Conservation (phyloP, 2,797 vertebrate genomes). For the Alca torda region DNA sequence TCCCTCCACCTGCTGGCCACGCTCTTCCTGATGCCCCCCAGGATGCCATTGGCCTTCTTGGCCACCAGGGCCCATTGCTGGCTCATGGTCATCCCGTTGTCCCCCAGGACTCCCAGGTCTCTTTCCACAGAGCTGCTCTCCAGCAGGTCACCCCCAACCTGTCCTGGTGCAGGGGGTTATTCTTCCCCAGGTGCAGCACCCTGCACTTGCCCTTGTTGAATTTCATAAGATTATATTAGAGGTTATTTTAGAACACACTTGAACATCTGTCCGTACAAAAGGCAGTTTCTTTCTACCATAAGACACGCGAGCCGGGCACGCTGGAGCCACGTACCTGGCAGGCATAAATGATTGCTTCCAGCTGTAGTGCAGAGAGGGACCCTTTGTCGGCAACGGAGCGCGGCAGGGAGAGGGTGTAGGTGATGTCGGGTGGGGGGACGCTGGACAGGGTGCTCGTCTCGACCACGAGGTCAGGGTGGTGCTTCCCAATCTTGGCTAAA, state of each 20-base stretch:
- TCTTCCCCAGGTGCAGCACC: too few species aligned
- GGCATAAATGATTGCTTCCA: constrained; percentile 95
- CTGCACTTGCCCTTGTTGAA: too few species aligned
- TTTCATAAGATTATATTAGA: too few species aligned
- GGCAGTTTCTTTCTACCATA: neutral
- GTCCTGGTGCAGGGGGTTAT: too few species aligned
- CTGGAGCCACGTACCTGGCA: constrained; percentile 86
- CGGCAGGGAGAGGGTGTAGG: constrained; percentile 87
- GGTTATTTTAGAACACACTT: neutral
- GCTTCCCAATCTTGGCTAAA: constrained; percentile 91
- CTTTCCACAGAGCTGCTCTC: too few species aligned
- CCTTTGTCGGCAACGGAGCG: constrained; percentile 75
- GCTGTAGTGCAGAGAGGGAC: constrained; percentile 92
- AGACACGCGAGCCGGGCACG: neutral
- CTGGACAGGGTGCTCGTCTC: constrained; percentile 98
- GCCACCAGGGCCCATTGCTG: too few species aligned
- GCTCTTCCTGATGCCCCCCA: too few species aligned
- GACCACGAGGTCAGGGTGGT: constrained; percentile 95
- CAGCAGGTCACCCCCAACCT: too few species aligned
- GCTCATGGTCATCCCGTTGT: too few species aligned
- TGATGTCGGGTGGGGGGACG: constrained; percentile 94
- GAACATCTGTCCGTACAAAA: neutral
- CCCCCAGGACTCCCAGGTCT: too few species aligned
- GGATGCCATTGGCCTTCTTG: too few species aligned
- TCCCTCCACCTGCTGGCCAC: too few species aligned